Percentiles rank a stretch among this genome's conserved stretches.
phyloP scores from a whole-genome alignment of 35 echinoderm and acorn worm genomes.

The Nesometra sesokonis region DNA sequence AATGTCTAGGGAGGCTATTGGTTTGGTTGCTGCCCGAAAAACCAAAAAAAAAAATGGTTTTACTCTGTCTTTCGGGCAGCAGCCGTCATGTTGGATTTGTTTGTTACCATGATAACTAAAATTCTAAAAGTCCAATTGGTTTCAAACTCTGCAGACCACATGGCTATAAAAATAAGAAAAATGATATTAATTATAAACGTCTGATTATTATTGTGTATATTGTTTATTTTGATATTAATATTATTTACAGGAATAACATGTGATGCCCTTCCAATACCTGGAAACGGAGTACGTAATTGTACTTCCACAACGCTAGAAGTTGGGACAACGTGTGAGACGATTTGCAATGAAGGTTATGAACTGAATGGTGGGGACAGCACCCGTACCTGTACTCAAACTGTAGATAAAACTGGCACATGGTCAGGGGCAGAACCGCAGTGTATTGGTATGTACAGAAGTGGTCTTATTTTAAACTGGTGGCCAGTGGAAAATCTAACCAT shows the following conservation, averaged over 20 bases:
- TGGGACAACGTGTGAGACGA: conserved; percentile 7
- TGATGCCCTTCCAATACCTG: background rate
- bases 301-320: background rate
- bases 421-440: background rate
- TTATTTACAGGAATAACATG: conserved; percentile 19
- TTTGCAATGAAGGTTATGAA: conserved; percentile 18
- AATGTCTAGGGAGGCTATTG: too few species aligned
- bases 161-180: background rate
- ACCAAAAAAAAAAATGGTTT: too few species aligned
- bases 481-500: too few species aligned
- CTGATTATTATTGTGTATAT: too few species aligned
- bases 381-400: background rate
- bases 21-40: too few species aligned
- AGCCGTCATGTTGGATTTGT: too few species aligned
- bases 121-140: too few species aligned
- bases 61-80: too few species aligned
- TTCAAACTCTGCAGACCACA: background rate
- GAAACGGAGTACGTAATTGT: conserved; percentile 12
- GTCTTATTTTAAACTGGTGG: too few species aligned
- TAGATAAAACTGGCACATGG: conserved; percentile 11
- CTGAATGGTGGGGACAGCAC: background rate
- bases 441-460: too few species aligned
- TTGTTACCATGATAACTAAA: too few species aligned
- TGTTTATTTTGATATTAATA: background rate
- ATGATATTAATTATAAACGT: too few species aligned